Conservation (phyloP, 1,140 invertebrate species). For the Rhyacophila brunnea region DNA sequence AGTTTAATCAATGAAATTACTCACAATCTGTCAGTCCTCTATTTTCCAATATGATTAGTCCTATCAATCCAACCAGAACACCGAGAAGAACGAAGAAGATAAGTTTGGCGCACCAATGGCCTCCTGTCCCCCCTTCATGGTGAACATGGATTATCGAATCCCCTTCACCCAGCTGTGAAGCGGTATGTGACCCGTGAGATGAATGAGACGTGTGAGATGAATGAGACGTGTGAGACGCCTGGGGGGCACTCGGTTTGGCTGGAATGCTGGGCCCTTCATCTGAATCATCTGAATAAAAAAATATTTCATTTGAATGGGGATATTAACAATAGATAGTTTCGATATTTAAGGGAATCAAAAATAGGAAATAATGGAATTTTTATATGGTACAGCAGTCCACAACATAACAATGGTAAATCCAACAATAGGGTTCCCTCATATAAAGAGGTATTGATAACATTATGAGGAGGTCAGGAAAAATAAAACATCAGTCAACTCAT, state of each 20-base stretch:
- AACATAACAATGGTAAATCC: too few species aligned
- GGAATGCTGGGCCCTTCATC: constrained; percentile 27
- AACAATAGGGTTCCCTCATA: too few species aligned
- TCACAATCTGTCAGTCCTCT: constrained; percentile 74
- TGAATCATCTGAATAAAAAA: constrained; percentile 32
- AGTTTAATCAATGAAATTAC: constrained; percentile 43
- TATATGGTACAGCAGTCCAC: too few species aligned
- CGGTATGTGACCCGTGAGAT: not conserved
- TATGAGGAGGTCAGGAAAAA: too few species aligned
- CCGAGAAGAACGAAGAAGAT: constrained; percentile 75
- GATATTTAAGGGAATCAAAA: too few species aligned
- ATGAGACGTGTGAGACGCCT: constrained; percentile 6
- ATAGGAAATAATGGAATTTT: too few species aligned
- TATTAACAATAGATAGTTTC: too few species aligned
- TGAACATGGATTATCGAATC: constrained; percentile 73
- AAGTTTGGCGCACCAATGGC: constrained; percentile 78
- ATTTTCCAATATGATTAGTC: constrained; percentile 76
- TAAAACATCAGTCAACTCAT: too few species aligned
- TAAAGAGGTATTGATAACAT: too few species aligned
- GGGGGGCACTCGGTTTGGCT: constrained; percentile 12
- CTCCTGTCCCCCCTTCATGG: constrained; percentile 70
- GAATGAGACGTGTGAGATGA: constrained; percentile 7
- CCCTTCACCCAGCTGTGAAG: constrained; percentile 49
- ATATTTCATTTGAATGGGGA: too few species aligned
- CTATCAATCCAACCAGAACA: constrained; percentile 67